Base-by-base conservation (phyloP, 1,140 invertebrate genomes). In the Tetragonula clypearis region DNA sequence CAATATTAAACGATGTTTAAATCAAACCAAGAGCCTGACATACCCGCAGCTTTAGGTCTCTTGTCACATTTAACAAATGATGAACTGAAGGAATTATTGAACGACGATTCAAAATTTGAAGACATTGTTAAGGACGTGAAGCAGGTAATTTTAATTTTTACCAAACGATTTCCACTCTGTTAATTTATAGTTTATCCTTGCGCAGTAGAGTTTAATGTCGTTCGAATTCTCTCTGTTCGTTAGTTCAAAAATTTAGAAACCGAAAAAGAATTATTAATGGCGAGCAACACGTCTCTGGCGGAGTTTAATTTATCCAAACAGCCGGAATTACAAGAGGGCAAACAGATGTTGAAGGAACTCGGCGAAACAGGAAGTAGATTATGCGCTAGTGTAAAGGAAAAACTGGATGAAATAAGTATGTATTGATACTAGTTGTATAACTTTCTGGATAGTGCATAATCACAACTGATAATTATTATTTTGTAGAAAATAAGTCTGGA, bases 281-380 rank as follows among this genome's bases (percentile, higher is more conserved):
- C 97, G 4, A 97, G 97, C 87, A 99, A 98, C 92, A 97, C 97
- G 92, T 97, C 96, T 55, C 94, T 98, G 76, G 98, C 98, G 4
- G 98, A 99, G 93, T 97, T 96, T 88, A 99, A 99, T 93, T 95
- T 99, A 35, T 95, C 96, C 23, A 97, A 97, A 91, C 97, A 99
- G 94, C 97, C 98, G 60, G 95, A 97, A 91, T 94, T 99, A n/a
- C 96, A 96, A 68, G 96, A 97, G 88, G 95, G 96, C 2, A 97
- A 98, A 93, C 95, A 96, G 87, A 95, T 95, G 58, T 92, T 99
- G 8, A 96, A 96, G 85, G 96, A 97, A 75, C 94, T 97, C 9
- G 97, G 97, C 73, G 96, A 97, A 91, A 94, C 96, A 87, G 97
- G 97, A 65, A 96, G 96, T 90, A 93, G 95, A 66, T 92, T 98